Base-by-base conservation (phyloP, 2,797 vertebrate species). In the Mormyrops attenuatus region DNA sequence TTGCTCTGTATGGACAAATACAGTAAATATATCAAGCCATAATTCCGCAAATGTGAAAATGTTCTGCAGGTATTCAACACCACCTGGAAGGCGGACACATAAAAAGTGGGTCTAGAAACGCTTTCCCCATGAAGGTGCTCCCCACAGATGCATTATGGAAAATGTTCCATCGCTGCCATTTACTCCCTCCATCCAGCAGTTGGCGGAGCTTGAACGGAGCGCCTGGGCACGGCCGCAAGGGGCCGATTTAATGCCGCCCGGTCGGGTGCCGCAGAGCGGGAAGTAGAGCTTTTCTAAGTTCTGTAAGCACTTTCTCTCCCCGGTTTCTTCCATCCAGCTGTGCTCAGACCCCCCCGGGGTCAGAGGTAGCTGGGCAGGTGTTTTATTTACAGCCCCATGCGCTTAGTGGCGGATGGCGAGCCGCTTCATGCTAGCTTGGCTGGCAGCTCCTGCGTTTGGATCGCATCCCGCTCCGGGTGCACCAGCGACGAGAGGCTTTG, bases 141-240 rank as follows among this genome's bases (percentile, higher is more conserved):
- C 55, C 92, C 90, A 85, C 90, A 90, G 92, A 91, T 91, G 89
- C 91, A 87, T 85, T 89, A 90, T 90, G 90, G 90, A 90, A 82
- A 84, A 90, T 88, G 85, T 87, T 82, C 55, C n/a, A 17, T 49
- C 9, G 15, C 20, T 73, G 44, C 91, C 38, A 92, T 94, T 93
- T 90, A 94, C 94, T 92, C 91, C 93, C 91, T 94, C 93, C 90
- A 93, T 94, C 93, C 90, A 88, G 90, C 91, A 94, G 90, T 92
- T 92, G 95, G 94, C 94, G 94, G 94, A 94, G 93, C 95, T 94
- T 95, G 94, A 95, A 92, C 95, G 91, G 89, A 88, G 86, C 89
- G 88, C 92, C 91, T 38, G 89, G 89, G 52, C 80, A 88, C 85
- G 91, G 91, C 90, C 41, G 77, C 92, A 90, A 66, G 66, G 92